Base-by-base conservation (phyloP, 1,140 invertebrate genomes). In the Drosophila willistoni region DNA sequence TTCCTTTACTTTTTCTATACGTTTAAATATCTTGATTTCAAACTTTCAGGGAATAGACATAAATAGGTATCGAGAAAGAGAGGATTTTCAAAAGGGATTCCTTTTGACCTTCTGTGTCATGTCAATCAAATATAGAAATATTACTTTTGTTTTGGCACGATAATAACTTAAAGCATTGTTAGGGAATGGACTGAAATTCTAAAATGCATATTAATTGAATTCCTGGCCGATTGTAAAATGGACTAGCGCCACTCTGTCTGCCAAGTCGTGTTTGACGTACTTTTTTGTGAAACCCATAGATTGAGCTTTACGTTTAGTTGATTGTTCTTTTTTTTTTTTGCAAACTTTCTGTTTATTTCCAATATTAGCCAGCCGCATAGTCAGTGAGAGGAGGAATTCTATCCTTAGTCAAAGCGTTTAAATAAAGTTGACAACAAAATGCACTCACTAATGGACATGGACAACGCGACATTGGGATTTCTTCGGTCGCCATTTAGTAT, bases 401-500 rank as follows among this genome's bases (percentile, higher is more conserved):
- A 1, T 19, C 44, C 4, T 51, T 51, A 13, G 7, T 34, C 2
- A 36, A 5, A 57, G 60, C 44, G 33, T 79, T 87, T 87, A 87
- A 81, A 84, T 61, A 36, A 66, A 87, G 84, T 84, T 57, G 39
- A 55, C 13, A 14, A 3, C 13, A 68, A 61, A 64, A 83, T 79
- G 75, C 54, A 57, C 34, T 12, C 44, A 47, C 66, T 60, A 7
- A 51, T 61, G 73, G 73, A 77, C n/a, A 19, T 19, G 62, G 54
- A 64, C 7, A 36, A 3, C 12, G 25, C 10, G 33, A 42, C 61
- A 5, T 54, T 62, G 44, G 73, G 42, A 1, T 36, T n/a, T 2
- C 66, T 90, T 25, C 63, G 56, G 25, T 74, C 87, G 72, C 87
- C 87, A 0, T 90, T 81, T 7, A 76, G 71, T 10, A 68, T 71